A percentile compares a stretch with the other conserved stretches of the same genome.
phyloP scores from a whole-genome alignment of 2,888 invertebrate genomes.

The Seira sanloemensis region DNA sequence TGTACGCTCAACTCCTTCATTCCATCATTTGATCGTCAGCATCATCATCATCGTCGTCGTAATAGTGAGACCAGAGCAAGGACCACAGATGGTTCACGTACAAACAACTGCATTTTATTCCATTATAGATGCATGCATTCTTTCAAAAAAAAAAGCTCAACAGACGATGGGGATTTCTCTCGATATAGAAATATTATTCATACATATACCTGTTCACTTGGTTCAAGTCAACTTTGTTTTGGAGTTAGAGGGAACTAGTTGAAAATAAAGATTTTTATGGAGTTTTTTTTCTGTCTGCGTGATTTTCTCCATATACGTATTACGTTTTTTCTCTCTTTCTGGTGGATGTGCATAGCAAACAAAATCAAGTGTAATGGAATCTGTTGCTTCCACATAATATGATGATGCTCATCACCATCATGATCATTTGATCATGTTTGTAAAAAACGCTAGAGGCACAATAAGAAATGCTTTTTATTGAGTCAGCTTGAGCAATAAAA shows the following conservation, averaged over 20 bases:
- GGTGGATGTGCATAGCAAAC: not conserved
- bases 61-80: not conserved
- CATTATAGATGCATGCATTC: not conserved
- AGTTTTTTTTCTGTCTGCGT: no score
- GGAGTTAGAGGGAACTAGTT: not conserved
- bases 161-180: no score
- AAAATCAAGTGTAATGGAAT: not conserved
- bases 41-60: no score
- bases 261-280: not conserved
- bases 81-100: not conserved
- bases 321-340: no score
- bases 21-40: not conserved
- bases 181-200: no score
- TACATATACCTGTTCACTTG: no score
- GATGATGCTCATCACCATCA: not conserved
- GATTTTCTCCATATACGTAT: not conserved
- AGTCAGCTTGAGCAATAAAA: not conserved
- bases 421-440: not conserved
- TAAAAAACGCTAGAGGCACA: not conserved
- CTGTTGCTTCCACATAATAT: not conserved
- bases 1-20: not conserved
- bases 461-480: not conserved
- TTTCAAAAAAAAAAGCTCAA: not conserved
- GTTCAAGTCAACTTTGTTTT: not conserved
- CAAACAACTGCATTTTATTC: not conserved